phyloP scores from a whole-genome alignment of 2,113 vertebrate genomes.

The Pollachius pollachius region DNA sequence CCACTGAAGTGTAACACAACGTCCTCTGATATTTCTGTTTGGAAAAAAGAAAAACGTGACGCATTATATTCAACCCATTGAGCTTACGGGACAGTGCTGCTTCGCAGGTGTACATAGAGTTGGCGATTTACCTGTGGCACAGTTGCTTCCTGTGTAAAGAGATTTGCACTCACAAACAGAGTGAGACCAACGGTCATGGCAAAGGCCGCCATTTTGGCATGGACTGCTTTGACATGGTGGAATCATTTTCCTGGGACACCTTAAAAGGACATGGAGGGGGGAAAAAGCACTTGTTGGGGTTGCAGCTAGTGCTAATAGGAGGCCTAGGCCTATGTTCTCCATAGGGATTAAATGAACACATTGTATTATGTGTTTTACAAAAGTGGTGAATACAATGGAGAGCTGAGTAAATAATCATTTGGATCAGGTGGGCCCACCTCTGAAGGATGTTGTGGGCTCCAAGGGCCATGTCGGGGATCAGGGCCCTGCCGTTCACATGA shows the following conservation, averaged over 20 bases:
- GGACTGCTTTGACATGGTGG: slow-evolving; percentile 54
- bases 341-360: neutral
- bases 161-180: slow-evolving; percentile 68
- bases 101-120: neutral
- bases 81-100: neutral
- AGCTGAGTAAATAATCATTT: no score
- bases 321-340: neutral
- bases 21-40: slow-evolving; percentile 63
- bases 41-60: neutral
- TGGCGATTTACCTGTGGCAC: slow-evolving; percentile 62
- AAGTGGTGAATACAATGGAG: neutral
- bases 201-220: slow-evolving; percentile 69
- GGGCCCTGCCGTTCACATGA: slow-evolving; percentile 62
- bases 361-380: neutral
- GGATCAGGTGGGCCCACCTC: slow-evolving; percentile 38
- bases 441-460: slow-evolving; percentile 60
- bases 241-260: slow-evolving; percentile 59
- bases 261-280: slow-evolving; percentile 34
- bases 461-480: slow-evolving; percentile 59
- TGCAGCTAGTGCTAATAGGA: neutral
- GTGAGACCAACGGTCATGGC: slow-evolving; percentile 71
- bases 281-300: no score
- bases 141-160: slow-evolving; percentile 65
- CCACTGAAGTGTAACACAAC: slow-evolving; percentile 58
- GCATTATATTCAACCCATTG: neutral